Conservation (phyloP, 2,113 vertebrate species). For the Shinisaurus crocodilurus region DNA sequence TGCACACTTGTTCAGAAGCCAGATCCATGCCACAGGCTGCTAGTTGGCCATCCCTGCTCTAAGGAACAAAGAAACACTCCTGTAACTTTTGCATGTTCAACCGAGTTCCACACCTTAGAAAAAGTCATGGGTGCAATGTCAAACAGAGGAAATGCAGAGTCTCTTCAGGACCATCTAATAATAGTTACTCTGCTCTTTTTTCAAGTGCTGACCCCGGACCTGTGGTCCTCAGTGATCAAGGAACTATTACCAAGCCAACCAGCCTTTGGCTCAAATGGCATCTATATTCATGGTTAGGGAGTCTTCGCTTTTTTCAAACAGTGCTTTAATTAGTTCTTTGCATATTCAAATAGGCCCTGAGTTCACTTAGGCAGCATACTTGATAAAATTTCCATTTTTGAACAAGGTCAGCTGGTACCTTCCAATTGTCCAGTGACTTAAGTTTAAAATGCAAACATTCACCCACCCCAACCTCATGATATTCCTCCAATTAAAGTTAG, state of each 20-base stretch:
- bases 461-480: not conserved
- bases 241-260: not conserved
- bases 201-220: not conserved
- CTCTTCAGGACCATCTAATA: not conserved
- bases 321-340: conserved; percentile 33
- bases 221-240: not conserved
- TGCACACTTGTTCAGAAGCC: not conserved
- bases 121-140: no score
- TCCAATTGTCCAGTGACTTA: conserved; percentile 27
- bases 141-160: not conserved
- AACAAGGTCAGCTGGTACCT: conserved; percentile 28
- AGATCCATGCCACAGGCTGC: no score
- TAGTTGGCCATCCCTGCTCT: not conserved
- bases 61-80: not conserved
- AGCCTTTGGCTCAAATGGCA: conserved; percentile 14
- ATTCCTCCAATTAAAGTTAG: conserved; percentile 29
- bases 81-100: not conserved
- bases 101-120: not conserved
- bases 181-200: not conserved
- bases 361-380: conserved; percentile 25
- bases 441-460: conserved; percentile 35
- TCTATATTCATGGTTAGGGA: conserved; percentile 39
- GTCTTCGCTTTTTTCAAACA: conserved; percentile 10
- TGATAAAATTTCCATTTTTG: conserved; percentile 33
- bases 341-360: conserved; percentile 32